phyloP scores from a whole-genome alignment of 2,888 invertebrate species.

The Epinotia brunnichana region DNA sequence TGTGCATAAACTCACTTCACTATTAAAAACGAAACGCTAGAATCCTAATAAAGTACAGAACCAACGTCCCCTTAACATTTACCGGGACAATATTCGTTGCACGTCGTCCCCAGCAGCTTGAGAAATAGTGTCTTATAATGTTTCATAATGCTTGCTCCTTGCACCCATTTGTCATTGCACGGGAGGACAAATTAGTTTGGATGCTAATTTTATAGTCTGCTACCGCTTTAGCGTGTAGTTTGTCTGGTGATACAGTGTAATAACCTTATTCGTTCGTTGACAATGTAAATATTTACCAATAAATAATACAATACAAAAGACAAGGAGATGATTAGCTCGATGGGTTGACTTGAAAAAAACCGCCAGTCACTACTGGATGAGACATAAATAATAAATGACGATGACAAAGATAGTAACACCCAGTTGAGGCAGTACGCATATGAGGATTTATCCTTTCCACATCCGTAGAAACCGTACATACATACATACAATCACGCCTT shows the following conservation, averaged over 20 bases:
- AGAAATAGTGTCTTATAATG: conserved; percentile 43
- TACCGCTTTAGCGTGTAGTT: neutral
- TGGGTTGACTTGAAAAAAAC: too few relatives aligned
- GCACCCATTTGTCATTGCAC: conserved; percentile 26
- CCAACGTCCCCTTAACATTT: conserved; percentile 26
- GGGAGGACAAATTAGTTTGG: conserved; percentile 13
- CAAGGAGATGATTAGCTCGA: too few relatives aligned
- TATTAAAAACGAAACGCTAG: neutral
- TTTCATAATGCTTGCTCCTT: conserved; percentile 35
- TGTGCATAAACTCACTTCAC: neutral
- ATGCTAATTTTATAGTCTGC: conserved; percentile 16
- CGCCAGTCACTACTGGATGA: too few relatives aligned
- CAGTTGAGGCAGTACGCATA: too few relatives aligned
- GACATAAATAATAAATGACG: too few relatives aligned
- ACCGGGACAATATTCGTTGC: conserved; percentile 33
- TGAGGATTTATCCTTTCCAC: too few relatives aligned
- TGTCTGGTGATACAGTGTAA: neutral
- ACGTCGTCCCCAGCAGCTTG: conserved; percentile 35
- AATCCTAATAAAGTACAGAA: neutral
- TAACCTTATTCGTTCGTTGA: too few relatives aligned
- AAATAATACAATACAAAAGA: too few relatives aligned
- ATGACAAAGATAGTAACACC: too few relatives aligned
- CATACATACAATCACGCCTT: too few relatives aligned
- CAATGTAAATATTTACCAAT: too few relatives aligned
- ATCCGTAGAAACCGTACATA: too few relatives aligned